Percentiles rank a stretch among this genome's conserved stretches.
These are phyloP conservation scores for Campopleginae sp. DNA, from an alignment of 2,888 invertebrate species.

Conservation along the genomic window DNA sequence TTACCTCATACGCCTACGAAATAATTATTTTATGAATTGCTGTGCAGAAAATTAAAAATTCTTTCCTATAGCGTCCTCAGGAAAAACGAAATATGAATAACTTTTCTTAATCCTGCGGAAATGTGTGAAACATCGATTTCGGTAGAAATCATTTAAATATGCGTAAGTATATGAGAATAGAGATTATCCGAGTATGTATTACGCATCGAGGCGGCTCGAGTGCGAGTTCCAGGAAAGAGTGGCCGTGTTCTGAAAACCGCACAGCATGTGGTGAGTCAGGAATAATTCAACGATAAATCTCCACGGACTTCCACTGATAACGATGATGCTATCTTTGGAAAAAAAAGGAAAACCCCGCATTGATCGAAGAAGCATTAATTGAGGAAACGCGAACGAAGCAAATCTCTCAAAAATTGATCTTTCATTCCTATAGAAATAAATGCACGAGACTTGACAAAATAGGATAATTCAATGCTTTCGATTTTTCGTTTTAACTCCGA, in stretches of 20 bases:
- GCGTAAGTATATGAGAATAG: background rate
- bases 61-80: background rate
- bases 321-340: slow-evolving; percentile 3
- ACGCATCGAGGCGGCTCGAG: background rate
- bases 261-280: slow-evolving; percentile 34
- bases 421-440: background rate
- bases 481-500: background rate
- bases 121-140: background rate
- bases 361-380: background rate
- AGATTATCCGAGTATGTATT: background rate
- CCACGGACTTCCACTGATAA: slow-evolving; percentile 8
- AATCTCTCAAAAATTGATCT: background rate
- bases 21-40: background rate
- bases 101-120: background rate
- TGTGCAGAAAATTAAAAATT: background rate
- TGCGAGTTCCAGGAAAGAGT: slow-evolving; percentile 46
- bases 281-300: slow-evolving; percentile 25
- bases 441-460: background rate
- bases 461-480: background rate
- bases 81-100: background rate
- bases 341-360: background rate
- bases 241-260: slow-evolving; percentile 32
- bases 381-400: background rate
- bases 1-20: background rate
- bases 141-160: background rate